These are phyloP conservation scores for Eidolon helvum DNA, from an alignment of 2,113 vertebrate species.

Conservation along the genomic window DNA sequence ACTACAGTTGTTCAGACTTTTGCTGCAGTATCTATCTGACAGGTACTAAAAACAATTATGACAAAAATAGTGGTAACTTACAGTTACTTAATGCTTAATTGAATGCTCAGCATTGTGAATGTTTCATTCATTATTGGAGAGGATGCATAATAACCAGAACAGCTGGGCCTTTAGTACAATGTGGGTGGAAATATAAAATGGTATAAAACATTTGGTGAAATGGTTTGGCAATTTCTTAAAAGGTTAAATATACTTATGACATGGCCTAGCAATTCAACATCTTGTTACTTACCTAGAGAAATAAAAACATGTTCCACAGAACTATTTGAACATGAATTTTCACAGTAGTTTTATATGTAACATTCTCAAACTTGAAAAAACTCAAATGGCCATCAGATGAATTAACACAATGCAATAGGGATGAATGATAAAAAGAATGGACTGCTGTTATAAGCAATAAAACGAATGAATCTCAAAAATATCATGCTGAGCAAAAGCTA, in stretches of 20 bases:
- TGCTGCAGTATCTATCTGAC: not conserved
- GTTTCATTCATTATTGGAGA: not conserved
- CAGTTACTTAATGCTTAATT: not conserved
- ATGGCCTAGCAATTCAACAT: not conserved
- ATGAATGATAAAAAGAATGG: not conserved
- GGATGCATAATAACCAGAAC: not conserved
- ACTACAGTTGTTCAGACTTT: not conserved
- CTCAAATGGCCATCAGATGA: not conserved
- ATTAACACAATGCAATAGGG: not conserved
- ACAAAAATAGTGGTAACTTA: not conserved
- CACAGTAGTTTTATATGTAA: not conserved
- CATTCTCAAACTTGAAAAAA: not conserved
- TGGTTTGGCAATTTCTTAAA: not conserved
- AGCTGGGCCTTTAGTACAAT: not conserved
- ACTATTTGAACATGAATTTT: not conserved
- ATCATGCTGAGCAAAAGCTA: not conserved
- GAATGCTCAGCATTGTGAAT: not conserved
- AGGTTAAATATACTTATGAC: not conserved
- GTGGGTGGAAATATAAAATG: not conserved
- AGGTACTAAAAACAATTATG: not conserved
- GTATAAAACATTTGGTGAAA: not conserved
- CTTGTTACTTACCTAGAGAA: not conserved
- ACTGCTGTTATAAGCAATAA: not conserved
- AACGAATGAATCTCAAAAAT: not conserved
- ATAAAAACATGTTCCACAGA: not conserved